Conservation (phyloP, 2,797 vertebrate genomes). For the Tarsius wallacei region DNA sequence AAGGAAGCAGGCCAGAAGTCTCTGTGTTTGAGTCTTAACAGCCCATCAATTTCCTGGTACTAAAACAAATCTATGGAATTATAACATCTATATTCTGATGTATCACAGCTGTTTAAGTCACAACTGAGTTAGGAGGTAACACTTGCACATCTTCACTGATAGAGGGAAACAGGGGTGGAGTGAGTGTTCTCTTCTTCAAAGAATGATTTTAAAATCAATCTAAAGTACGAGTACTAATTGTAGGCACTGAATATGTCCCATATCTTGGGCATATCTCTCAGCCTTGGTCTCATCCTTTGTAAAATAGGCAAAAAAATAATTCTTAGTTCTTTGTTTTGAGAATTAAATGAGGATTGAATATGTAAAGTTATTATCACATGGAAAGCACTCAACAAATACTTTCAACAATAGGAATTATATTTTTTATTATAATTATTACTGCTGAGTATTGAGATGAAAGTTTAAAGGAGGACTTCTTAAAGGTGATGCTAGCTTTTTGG, state of each 20-base stretch:
- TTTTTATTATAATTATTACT: constrained; percentile 1
- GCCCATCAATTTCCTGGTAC: neutral
- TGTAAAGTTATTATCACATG: neutral
- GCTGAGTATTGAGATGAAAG: neutral
- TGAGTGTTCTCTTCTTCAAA: neutral
- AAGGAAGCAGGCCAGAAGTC: neutral
- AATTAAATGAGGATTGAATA: neutral
- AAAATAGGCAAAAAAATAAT: constrained; percentile 5
- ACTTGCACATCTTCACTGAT: neutral
- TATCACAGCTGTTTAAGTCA: neutral
- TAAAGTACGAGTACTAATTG: neutral
- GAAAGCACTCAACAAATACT: neutral
- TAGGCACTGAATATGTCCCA: neutral
- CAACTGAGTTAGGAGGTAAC: neutral
- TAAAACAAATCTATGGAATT: neutral
- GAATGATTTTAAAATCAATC: neutral
- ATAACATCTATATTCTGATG: neutral
- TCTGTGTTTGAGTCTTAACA: neutral
- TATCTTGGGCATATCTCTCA: neutral
- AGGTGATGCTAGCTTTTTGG: neutral
- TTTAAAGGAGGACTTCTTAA: neutral
- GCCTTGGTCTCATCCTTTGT: constrained; percentile 24
- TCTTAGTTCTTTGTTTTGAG: constrained; percentile 36
- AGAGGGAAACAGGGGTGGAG: neutral
- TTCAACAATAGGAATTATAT: neutral